Evolutionary conservation across 1,140 invertebrate species (phyloP).

Genomic region (Euglossa dilemma): DNA sequence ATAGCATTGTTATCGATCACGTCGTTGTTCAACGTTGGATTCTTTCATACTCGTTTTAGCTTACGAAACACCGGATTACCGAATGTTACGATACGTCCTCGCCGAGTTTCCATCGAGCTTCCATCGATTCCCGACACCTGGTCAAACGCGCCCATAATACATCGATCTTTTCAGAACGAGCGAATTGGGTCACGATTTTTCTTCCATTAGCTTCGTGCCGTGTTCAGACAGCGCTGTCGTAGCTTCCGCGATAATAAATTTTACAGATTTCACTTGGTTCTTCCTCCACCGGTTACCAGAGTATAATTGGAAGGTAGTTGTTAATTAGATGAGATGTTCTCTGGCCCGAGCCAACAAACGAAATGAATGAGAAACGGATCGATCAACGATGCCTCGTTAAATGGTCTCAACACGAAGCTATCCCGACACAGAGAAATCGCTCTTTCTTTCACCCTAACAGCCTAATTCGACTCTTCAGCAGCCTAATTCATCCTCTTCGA

Average conservation of each 20-base stretch:
- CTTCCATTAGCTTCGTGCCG: neutral
- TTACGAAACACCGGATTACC: constrained; percentile 1
- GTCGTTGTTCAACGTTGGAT: neutral
- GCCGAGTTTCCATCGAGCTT: neutral
- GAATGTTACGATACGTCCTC: neutral
- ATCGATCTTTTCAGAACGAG: neutral
- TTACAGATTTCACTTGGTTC: too few species aligned
- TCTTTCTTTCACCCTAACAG: neutral
- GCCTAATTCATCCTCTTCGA: too few species aligned
- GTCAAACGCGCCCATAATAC: too few species aligned
- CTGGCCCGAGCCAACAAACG: too few species aligned
- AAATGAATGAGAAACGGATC: neutral
- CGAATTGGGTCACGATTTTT: constrained; percentile 8
- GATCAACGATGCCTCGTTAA: neutral
- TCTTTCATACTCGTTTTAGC: constrained; percentile 1
- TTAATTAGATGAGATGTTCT: neutral
- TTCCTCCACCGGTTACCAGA: too few species aligned
- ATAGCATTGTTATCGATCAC: constrained; percentile 13
- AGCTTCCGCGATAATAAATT: too few species aligned
- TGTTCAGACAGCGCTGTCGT: neutral
- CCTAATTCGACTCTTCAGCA: neutral
- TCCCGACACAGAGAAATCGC: neutral
- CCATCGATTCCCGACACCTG: neutral
- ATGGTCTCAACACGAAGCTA: neutral
- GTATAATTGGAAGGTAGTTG: neutral